These are phyloP conservation scores for Stigmatopora argus DNA, from an alignment of 2,113 vertebrate genomes.

Conservation along the genomic window DNA sequence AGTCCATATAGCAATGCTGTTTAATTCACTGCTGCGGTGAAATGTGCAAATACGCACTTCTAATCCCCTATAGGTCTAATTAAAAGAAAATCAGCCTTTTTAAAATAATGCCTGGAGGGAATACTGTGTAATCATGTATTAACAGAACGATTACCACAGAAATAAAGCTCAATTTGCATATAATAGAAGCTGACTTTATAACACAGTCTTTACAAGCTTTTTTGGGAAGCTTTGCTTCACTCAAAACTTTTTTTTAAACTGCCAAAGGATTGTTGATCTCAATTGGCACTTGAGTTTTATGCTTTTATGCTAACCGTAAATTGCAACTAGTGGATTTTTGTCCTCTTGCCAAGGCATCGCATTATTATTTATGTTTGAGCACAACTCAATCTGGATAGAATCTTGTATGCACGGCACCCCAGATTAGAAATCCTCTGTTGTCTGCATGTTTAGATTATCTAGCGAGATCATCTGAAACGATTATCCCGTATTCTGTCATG, in stretches of 20 bases:
- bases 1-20: constrained; percentile 45
- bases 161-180: constrained; percentile 52
- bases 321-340: too few relatives aligned
- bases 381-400: too few relatives aligned
- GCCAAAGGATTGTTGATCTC: background rate
- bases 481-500: too few relatives aligned
- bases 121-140: constrained; percentile 60
- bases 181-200: constrained; percentile 41
- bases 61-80: constrained; percentile 68
- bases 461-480: too few relatives aligned
- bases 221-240: constrained; percentile 30
- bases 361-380: too few relatives aligned
- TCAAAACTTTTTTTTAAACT: constrained; percentile 16
- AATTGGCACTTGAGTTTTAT: background rate
- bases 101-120: constrained; percentile 55
- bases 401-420: too few relatives aligned
- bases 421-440: too few relatives aligned
- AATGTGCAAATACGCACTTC: constrained; percentile 56
- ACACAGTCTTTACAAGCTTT: constrained; percentile 24
- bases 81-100: constrained; percentile 63
- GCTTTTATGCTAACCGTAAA: background rate
- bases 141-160: constrained; percentile 65
- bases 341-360: too few relatives aligned
- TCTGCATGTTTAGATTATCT: too few relatives aligned
- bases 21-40: constrained; percentile 57